Conservation (phyloP, 2,888 invertebrate species). For the Stegana nigrithorax region DNA sequence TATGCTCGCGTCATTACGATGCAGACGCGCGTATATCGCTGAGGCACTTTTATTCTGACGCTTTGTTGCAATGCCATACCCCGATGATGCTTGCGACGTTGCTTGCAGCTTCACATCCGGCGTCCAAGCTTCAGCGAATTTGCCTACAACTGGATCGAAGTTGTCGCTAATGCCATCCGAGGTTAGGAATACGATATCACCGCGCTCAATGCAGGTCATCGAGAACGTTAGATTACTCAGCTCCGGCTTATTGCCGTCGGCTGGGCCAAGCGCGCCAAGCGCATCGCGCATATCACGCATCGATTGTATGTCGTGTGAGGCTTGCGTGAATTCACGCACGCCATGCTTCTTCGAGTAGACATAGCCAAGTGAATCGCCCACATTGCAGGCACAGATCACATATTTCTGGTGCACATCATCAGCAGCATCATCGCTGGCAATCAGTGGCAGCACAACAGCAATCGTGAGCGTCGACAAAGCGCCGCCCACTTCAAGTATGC, state of each 20-base stretch:
- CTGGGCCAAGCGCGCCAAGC: conserved; percentile 87
- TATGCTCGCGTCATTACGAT: too few species aligned
- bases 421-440: conserved; percentile 12
- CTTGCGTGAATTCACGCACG: conserved; percentile 86
- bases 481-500: conserved; percentile 85
- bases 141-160: conserved; percentile 91
- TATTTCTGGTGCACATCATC: conserved; percentile 67
- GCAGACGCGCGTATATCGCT: conserved; percentile 63
- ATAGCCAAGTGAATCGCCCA: conserved; percentile 90
- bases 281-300: conserved; percentile 90
- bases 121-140: conserved; percentile 76
- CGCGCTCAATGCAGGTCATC: conserved; percentile 81
- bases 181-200: conserved; percentile 87
- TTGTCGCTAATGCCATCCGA: conserved; percentile 93
- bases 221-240: conserved; percentile 87
- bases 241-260: conserved; percentile 86
- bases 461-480: conserved; percentile 87
- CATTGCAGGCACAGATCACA: conserved; percentile 87
- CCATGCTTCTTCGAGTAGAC: conserved; percentile 81
- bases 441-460: conserved; percentile 78
- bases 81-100: conserved; percentile 20
- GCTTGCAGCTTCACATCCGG: conserved; percentile 60
- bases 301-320: conserved; percentile 84
- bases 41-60: conserved; percentile 68
- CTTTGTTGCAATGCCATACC: conserved; percentile 57